Conservation (phyloP, 2,797 vertebrate genomes). For the Fundulus diaphanus region DNA sequence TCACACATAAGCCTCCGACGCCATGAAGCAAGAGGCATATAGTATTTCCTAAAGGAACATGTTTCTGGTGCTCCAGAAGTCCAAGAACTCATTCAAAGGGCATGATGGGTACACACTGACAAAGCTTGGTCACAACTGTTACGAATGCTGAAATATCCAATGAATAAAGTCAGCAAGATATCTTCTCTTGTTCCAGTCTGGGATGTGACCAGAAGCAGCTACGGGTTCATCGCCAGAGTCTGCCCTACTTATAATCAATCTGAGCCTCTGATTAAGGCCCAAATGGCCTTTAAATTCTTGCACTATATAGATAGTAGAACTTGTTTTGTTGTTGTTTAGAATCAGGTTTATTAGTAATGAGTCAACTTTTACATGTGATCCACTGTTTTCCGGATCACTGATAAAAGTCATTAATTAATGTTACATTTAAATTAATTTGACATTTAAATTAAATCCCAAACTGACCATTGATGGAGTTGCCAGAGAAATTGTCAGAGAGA, state of each 20-base stretch:
- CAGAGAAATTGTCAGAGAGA: no score
- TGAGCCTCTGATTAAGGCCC: no score
- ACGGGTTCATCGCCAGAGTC: background rate
- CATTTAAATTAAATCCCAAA: no score
- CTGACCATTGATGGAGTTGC: no score
- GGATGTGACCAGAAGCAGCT: slow-evolving; percentile 3
- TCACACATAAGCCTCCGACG: background rate
- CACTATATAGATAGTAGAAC: no score
- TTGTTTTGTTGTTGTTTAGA: background rate
- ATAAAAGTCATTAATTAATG: no score
- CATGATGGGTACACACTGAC: slow-evolving; percentile 1
- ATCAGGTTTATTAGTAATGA: background rate
- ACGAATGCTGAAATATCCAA: slow-evolving; percentile 9
- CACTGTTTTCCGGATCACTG: no score
- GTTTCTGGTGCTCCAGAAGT: background rate
- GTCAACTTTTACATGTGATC: background rate
- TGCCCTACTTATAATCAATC: background rate
- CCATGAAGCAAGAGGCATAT: background rate
- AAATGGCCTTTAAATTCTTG: background rate
- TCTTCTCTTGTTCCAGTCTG: background rate
- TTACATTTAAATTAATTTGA: no score
- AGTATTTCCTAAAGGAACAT: background rate
- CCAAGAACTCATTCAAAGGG: background rate
- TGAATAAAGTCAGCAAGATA: background rate
- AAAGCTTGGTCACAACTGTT: background rate